These are phyloP conservation scores for Apodemia mormo DNA, from an alignment of 2,888 invertebrate genomes.

Conservation along the genomic window DNA sequence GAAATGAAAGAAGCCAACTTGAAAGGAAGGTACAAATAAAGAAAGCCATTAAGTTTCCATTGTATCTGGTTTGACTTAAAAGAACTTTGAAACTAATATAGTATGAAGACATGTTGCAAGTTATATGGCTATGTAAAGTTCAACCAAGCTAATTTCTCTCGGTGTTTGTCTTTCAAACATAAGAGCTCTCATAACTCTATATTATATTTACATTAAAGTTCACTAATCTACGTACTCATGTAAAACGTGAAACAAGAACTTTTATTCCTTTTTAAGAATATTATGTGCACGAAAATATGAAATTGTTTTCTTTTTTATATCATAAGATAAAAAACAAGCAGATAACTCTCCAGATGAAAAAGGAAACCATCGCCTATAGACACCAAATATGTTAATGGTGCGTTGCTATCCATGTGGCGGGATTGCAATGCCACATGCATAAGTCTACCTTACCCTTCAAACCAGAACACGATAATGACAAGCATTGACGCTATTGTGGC, in stretches of 20 bases:
- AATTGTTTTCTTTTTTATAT: too few species aligned
- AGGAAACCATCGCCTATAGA: too few species aligned
- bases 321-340: too few species aligned
- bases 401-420: too few species aligned
- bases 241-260: neutral
- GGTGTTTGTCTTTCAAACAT: neutral
- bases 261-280: too few species aligned
- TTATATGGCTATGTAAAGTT: neutral
- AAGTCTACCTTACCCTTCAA: too few species aligned
- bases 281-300: too few species aligned
- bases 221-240: neutral
- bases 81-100: conserved; percentile 13
- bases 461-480: too few species aligned
- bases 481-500: too few species aligned
- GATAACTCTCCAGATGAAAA: too few species aligned
- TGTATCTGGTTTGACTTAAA: neutral
- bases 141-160: neutral
- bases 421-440: too few species aligned
- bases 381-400: too few species aligned
- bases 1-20: conserved; percentile 1
- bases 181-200: neutral
- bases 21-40: neutral
- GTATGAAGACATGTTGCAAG: neutral
- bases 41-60: conserved; percentile 12
- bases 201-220: neutral